Evolutionary conservation across 2,797 vertebrate species (phyloP).

Genomic region (Characodon lateralis): DNA sequence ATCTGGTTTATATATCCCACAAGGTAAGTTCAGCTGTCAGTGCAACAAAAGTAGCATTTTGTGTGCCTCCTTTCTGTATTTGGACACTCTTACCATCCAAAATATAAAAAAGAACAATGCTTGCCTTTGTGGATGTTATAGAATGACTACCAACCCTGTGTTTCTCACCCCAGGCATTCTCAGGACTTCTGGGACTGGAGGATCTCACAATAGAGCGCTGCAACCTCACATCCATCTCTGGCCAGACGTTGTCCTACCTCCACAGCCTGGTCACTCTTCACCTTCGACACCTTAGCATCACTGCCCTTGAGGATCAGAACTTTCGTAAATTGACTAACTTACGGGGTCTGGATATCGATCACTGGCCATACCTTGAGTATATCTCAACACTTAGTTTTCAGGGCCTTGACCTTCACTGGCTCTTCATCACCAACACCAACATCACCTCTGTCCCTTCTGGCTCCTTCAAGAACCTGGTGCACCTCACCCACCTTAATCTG

Average conservation of each 20-base stretch:
- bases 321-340: conserved; percentile 89
- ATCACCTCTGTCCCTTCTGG: conserved; percentile 89
- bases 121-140: not conserved
- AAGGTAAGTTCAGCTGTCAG: conserved; percentile 63
- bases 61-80: not conserved
- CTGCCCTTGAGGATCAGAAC: conserved; percentile 91
- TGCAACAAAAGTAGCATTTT: not conserved
- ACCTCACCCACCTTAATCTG: conserved; percentile 92
- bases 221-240: conserved; percentile 94
- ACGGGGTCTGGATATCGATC: conserved; percentile 90
- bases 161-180: conserved; percentile 82
- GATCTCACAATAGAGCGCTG: conserved; percentile 93
- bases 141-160: not conserved
- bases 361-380: conserved; percentile 92
- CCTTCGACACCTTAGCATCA: conserved; percentile 90
- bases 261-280: conserved; percentile 88
- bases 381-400: conserved; percentile 90
- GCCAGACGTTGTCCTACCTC: conserved; percentile 91
- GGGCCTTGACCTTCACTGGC: conserved; percentile 91
- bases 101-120: not conserved
- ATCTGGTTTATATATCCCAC: conserved; percentile 96
- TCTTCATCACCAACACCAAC: conserved; percentile 96
- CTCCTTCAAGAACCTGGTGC: conserved; percentile 89
- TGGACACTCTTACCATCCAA: not conserved
- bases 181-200: conserved; percentile 88